phyloP scores from a whole-genome alignment of 2,888 invertebrate genomes.

The Ethmia dodecea region DNA sequence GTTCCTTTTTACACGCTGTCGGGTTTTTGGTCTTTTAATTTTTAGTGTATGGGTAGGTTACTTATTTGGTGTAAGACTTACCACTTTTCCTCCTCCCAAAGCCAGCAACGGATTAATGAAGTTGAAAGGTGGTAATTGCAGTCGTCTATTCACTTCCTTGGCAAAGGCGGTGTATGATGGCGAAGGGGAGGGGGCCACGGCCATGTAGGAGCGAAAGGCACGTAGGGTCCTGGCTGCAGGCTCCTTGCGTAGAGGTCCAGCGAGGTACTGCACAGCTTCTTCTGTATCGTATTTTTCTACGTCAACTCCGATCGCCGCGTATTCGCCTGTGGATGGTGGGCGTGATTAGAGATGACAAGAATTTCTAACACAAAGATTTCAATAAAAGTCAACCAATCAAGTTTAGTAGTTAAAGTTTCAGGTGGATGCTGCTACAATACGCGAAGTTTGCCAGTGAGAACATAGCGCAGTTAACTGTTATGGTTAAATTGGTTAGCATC shows the following conservation, averaged over 20 bases:
- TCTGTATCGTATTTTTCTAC: conserved; percentile 90
- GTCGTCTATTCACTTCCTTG: conserved; percentile 86
- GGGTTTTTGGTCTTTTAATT: too few relatives aligned
- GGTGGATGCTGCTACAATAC: too few relatives aligned
- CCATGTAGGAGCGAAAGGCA: conserved; percentile 89
- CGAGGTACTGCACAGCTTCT: conserved; percentile 87
- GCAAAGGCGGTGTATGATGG: conserved; percentile 86
- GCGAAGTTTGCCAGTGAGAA: too few relatives aligned
- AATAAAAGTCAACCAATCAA: too few relatives aligned
- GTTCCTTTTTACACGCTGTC: too few relatives aligned
- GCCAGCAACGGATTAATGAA: conserved; percentile 87
- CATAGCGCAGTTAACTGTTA: too few relatives aligned
- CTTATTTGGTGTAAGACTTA: too few relatives aligned
- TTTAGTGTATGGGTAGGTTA: too few relatives aligned
- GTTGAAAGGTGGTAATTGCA: conserved; percentile 92
- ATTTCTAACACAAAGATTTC: not conserved
- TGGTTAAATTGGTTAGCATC: too few relatives aligned
- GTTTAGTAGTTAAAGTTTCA: too few relatives aligned
- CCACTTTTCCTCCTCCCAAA: conserved; percentile 86
- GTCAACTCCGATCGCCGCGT: conserved; percentile 95
- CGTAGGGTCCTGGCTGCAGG: conserved; percentile 77
- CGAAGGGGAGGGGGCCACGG: conserved; percentile 87
- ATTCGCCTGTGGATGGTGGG: conserved; percentile 88
- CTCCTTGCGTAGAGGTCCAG: conserved; percentile 84
- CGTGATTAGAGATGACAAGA: too few relatives aligned